A percentile compares a stretch with the other conserved stretches of the same genome.
phyloP scores from a whole-genome alignment of 2,888 invertebrate genomes.

The Amiota minor region DNA sequence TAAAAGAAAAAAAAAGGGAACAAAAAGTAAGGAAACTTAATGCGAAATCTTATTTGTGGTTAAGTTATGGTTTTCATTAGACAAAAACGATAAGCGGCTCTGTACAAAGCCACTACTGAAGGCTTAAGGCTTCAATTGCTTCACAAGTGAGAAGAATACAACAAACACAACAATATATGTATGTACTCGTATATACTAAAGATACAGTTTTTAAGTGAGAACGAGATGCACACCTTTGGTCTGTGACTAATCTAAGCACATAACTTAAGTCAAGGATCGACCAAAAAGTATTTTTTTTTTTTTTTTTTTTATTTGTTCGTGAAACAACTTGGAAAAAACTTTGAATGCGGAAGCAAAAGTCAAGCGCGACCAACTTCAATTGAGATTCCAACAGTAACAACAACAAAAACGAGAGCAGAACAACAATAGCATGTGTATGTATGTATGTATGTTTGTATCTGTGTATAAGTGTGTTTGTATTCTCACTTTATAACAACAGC shows the following conservation, averaged over 20 bases:
- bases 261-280: slow-evolving; percentile 47
- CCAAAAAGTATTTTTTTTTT: neutral
- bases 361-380: slow-evolving; percentile 19
- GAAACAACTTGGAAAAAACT: slow-evolving; percentile 34
- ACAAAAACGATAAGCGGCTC: slow-evolving; percentile 40
- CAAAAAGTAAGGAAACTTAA: slow-evolving; percentile 9
- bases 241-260: slow-evolving; percentile 60
- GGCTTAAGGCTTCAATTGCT: slow-evolving; percentile 33
- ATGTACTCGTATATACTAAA: neutral
- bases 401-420: slow-evolving; percentile 5
- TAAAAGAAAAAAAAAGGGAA: slow-evolving; percentile 8
- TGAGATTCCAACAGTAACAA: slow-evolving; percentile 18
- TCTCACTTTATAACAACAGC: slow-evolving; percentile 46
- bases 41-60: slow-evolving; percentile 40
- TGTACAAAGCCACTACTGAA: slow-evolving; percentile 5
- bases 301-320: slow-evolving; percentile 15
- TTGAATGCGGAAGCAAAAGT: slow-evolving; percentile 49
- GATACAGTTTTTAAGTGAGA: slow-evolving; percentile 14
- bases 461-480: slow-evolving; percentile 33
- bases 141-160: neutral
- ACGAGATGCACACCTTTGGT: slow-evolving; percentile 57
- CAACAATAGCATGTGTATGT: neutral
- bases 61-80: slow-evolving; percentile 65
- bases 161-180: slow-evolving; percentile 30
- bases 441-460: neutral